phyloP scores from a whole-genome alignment of 2,113 vertebrate species.

The Ursus arctos region DNA sequence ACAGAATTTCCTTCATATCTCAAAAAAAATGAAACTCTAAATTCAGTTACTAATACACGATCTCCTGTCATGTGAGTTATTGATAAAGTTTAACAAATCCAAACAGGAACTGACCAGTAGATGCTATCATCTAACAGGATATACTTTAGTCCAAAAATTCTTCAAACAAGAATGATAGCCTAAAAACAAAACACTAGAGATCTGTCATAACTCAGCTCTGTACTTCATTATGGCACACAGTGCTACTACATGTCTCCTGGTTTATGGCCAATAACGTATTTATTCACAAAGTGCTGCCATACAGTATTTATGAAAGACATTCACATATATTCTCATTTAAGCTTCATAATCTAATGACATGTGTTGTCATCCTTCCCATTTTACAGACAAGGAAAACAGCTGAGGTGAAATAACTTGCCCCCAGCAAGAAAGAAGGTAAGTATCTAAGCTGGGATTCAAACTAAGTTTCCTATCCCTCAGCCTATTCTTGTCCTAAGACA shows the following conservation, averaged over 20 bases:
- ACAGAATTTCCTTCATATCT: background rate
- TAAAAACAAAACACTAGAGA: background rate
- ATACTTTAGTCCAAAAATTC: background rate
- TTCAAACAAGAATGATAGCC: background rate
- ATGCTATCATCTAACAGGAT: background rate
- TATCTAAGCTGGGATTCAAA: background rate
- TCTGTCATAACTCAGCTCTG: background rate
- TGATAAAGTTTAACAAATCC: background rate
- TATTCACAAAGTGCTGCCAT: background rate
- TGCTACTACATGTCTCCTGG: background rate
- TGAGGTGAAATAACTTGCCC: background rate
- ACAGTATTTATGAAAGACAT: background rate
- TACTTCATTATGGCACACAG: background rate
- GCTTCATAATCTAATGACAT: background rate
- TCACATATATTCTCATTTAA: background rate
- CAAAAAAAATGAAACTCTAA: constrained; percentile 4
- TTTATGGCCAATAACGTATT: background rate
- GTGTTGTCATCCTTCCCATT: background rate
- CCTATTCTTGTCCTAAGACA: background rate
- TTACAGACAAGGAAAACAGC: background rate
- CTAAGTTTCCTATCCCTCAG: background rate
- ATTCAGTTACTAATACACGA: constrained; percentile 16
- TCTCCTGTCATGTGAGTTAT: background rate
- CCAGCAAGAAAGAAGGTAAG: background rate
- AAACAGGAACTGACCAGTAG: background rate